phyloP scores from a whole-genome alignment of 2,888 invertebrate species.

The Microplitis deprimator region DNA sequence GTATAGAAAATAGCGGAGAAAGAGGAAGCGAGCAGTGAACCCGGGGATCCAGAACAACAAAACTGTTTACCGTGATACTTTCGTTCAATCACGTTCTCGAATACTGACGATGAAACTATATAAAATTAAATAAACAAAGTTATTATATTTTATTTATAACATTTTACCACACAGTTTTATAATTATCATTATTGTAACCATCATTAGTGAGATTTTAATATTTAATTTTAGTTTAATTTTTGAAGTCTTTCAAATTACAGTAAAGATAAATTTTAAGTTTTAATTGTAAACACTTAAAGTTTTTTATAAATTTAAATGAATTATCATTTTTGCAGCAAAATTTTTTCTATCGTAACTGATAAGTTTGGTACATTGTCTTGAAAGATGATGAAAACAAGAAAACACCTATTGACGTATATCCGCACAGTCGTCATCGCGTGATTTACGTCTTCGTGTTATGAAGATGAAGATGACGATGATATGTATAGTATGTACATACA shows the following conservation, averaged over 20 bases:
- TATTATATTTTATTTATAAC: neutral
- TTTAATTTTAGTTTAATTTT: neutral
- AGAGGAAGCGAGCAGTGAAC: slow-evolving; percentile 53
- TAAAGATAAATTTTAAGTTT: too few relatives aligned
- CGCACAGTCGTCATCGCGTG: slow-evolving; percentile 29
- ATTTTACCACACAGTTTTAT: neutral
- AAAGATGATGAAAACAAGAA: slow-evolving; percentile 13
- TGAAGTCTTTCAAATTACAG: too few relatives aligned
- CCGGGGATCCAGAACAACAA: slow-evolving; percentile 62
- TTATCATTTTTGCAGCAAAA: too few relatives aligned
- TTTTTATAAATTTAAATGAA: too few relatives aligned
- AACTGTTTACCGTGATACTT: slow-evolving; percentile 64
- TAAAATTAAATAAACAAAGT: neutral
- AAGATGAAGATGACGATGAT: slow-evolving; percentile 14
- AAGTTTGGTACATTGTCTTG: slow-evolving; percentile 14
- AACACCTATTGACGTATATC: slow-evolving; percentile 28
- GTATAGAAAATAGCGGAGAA: slow-evolving; percentile 47
- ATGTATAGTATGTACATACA: slow-evolving; percentile 28
- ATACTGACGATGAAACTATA: slow-evolving; percentile 35
- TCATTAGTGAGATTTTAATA: neutral
- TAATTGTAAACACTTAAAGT: too few relatives aligned
- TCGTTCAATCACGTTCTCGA: slow-evolving; percentile 52
- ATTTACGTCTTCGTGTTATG: slow-evolving; percentile 31
- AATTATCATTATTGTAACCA: slow-evolving; percentile 21
- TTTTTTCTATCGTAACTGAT: neutral